Percentiles rank a stretch among this genome's conserved stretches.
These are phyloP conservation scores for Cebus imitator DNA, from an alignment of 2,113 vertebrate genomes.

Conservation along the genomic window DNA sequence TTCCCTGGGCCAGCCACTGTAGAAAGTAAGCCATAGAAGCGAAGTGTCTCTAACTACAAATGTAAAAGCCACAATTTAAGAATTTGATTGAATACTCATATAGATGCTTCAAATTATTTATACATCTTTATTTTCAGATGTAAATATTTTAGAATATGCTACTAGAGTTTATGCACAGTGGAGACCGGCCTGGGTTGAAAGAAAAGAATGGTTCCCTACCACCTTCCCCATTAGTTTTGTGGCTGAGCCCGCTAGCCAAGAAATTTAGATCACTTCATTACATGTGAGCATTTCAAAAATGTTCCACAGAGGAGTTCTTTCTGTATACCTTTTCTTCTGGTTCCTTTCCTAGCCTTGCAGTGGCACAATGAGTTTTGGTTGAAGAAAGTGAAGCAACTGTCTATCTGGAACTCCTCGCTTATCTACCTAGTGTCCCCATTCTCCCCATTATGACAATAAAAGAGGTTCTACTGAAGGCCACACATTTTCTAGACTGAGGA, in stretches of 20 bases:
- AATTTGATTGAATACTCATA: neutral
- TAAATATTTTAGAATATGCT: neutral
- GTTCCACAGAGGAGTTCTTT: neutral
- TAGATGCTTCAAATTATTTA: neutral
- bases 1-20: neutral
- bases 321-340: neutral
- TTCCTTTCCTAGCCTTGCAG: neutral
- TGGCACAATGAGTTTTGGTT: neutral
- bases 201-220: neutral
- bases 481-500: neutral
- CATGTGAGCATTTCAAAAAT: neutral
- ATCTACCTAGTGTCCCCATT: neutral
- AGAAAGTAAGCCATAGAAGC: neutral
- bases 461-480: neutral
- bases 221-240: neutral
- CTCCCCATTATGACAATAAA: neutral
- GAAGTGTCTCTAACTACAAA: neutral
- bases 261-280: neutral
- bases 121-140: neutral
- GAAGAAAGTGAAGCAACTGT: neutral
- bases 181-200: neutral
- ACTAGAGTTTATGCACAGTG: neutral
- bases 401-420: neutral
- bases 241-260: neutral
- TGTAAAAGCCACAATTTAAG: neutral